Base-by-base conservation (phyloP, 2,113 vertebrate genomes). In the Trogon melanurus region DNA sequence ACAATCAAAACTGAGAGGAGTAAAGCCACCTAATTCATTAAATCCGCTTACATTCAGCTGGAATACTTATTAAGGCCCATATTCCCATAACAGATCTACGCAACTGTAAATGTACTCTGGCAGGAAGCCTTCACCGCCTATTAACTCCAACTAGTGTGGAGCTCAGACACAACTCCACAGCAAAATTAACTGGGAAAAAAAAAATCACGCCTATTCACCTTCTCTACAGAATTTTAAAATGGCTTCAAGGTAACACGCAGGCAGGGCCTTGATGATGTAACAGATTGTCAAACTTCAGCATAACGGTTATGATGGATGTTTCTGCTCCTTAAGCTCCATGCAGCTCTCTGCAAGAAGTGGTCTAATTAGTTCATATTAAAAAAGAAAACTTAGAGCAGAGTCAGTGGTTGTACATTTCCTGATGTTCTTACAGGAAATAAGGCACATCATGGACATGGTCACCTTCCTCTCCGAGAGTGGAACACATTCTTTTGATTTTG, bases 401-500 rank as follows among this genome's bases (percentile, higher is more conserved):
- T 5, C 58, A 58, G 15, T 16, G 41, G 23, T 9, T 41, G 47
- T 9, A 58, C 32, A 53, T 81, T 91, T 89, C 86, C 93, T 89
- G 72, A 78, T 47, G 36, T 47, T 73, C 74, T 67, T 76, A 36
- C 74, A 94, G 92, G 85, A 93, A 95, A 75, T n/a, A 66, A 58
- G 50, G 44, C 72, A 45, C 44, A 41, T 6, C 4, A 0, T 71
- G 70, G 60, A 58, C 83, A 83, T 2, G 0, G 29, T 32, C 67
- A 73, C 60, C 83, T 88, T 93, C 94, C 3, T 3, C 30, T 79
- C 56, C 61, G 44, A 95, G 47, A 15, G 29, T 4, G 0, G n/a
- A 91, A 58, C 22, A 29, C 67, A 47, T 85, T 80, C 82, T 53
- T 90, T 79, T 62, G 50, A 78, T 60, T 95, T 78, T 51, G 47